Evolutionary conservation across 2,888 invertebrate species (phyloP).

Genomic region (Nomada hirtipes): DNA sequence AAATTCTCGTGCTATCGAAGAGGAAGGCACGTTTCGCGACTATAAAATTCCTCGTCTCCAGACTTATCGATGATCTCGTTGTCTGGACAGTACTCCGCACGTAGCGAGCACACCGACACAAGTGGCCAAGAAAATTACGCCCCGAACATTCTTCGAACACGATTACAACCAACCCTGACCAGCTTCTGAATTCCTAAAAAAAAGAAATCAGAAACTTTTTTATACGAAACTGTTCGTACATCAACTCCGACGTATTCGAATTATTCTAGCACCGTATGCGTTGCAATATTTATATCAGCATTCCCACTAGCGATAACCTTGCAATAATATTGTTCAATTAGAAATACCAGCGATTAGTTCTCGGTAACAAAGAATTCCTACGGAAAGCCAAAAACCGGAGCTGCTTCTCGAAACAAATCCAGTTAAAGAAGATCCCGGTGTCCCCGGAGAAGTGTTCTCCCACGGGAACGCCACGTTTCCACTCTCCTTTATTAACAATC

Average conservation of each 20-base stretch:
- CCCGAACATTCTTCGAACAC: constrained; percentile 21
- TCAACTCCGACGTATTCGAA: neutral
- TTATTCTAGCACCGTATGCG: neutral
- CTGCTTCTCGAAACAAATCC: neutral
- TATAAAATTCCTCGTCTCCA: constrained; percentile 45
- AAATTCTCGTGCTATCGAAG: constrained; percentile 35
- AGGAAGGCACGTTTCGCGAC: constrained; percentile 34
- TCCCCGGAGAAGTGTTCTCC: neutral
- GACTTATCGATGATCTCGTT: constrained; percentile 43
- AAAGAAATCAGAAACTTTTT: too few species aligned
- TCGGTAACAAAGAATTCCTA: too few species aligned
- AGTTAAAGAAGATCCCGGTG: neutral
- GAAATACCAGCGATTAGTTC: too few species aligned
- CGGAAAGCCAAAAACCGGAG: too few species aligned
- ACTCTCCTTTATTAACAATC: neutral
- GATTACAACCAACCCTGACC: too few species aligned
- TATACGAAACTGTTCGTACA: too few species aligned
- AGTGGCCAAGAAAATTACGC: constrained; percentile 17
- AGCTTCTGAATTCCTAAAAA: neutral
- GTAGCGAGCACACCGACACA: constrained; percentile 21
- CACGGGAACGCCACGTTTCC: neutral
- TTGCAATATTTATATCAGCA: too few species aligned
- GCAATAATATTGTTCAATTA: too few species aligned
- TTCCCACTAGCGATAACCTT: too few species aligned
- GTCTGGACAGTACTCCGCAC: constrained; percentile 30